A percentile compares a stretch with the other conserved stretches of the same genome.
Evolutionary conservation across 2,113 vertebrate genomes (phyloP).

Genomic region (Colius striatus): DNA sequence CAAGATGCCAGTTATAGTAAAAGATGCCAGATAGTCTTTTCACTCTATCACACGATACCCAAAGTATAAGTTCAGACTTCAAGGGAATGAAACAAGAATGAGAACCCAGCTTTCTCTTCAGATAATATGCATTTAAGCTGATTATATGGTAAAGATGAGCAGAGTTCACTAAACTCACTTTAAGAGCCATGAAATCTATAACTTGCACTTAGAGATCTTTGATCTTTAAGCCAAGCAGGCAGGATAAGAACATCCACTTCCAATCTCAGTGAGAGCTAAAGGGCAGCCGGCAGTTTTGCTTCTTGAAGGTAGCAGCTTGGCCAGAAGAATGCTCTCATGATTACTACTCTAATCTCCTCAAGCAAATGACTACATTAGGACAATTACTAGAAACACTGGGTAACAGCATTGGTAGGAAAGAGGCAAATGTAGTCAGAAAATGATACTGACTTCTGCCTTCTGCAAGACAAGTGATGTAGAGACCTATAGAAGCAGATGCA

Average conservation of each 20-base stretch:
- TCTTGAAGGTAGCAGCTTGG: background rate
- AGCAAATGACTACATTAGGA: background rate
- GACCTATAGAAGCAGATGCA: background rate
- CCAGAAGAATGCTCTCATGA: background rate
- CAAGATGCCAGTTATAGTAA: background rate
- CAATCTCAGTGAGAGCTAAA: background rate
- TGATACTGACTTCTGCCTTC: background rate
- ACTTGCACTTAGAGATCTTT: conserved; percentile 50
- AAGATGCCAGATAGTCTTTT: no score
- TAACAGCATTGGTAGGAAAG: background rate
- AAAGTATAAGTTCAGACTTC: conserved; percentile 15
- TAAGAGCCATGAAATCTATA: background rate
- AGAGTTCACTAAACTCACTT: conserved; percentile 23
- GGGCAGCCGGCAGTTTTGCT: background rate
- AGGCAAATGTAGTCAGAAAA: background rate
- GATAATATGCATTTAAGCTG: conserved; percentile 28
- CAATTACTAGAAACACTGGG: background rate
- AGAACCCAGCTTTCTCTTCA: background rate
- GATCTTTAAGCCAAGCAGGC: conserved; percentile 13
- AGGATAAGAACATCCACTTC: background rate
- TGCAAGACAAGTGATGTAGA: background rate
- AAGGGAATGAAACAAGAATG: conserved; percentile 16
- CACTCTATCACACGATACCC: background rate
- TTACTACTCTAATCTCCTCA: background rate
- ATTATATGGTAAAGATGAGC: conserved; percentile 44